Conservation (phyloP, 2,797 vertebrate genomes). For the Cynodonichthys magdalenae region DNA sequence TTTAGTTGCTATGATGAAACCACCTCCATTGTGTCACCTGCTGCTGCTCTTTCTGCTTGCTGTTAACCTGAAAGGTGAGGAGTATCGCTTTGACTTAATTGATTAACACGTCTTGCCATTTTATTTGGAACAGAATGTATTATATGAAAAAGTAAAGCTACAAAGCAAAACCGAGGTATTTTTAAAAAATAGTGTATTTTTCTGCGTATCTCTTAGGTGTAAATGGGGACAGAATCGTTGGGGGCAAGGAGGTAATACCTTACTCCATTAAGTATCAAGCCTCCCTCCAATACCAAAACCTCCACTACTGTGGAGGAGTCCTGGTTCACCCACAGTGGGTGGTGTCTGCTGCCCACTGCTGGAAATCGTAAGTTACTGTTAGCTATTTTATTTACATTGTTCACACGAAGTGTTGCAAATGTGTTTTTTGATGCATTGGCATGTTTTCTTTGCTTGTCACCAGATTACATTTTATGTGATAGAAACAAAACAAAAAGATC, state of each 20-base stretch:
- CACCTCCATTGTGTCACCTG: conserved; percentile 24
- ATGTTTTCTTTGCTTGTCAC: no score
- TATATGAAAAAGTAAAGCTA: neutral
- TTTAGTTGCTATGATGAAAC: conserved; percentile 50
- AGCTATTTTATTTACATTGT: neutral
- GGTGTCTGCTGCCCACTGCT: conserved; percentile 85
- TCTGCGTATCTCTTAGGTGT: conserved; percentile 46
- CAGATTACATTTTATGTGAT: no score
- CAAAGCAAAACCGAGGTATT: neutral
- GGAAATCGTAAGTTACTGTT: conserved; percentile 80
- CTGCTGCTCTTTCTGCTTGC: conserved; percentile 38
- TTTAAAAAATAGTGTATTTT: neutral
- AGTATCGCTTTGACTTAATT: neutral
- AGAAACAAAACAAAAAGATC: neutral
- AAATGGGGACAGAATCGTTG: conserved; percentile 75
- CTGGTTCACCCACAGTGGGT: conserved; percentile 79
- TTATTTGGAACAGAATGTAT: neutral
- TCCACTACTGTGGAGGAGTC: conserved; percentile 79
- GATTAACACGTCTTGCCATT: neutral
- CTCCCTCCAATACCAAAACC: conserved; percentile 63
- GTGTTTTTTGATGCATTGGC: no score
- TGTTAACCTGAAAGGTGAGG: conserved; percentile 51
- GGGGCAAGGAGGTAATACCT: conserved; percentile 68
- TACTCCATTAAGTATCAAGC: conserved; percentile 77
- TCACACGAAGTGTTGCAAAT: neutral